Conservation (phyloP, 1,140 invertebrate species). For the Gonioctena quinquepunctata region DNA sequence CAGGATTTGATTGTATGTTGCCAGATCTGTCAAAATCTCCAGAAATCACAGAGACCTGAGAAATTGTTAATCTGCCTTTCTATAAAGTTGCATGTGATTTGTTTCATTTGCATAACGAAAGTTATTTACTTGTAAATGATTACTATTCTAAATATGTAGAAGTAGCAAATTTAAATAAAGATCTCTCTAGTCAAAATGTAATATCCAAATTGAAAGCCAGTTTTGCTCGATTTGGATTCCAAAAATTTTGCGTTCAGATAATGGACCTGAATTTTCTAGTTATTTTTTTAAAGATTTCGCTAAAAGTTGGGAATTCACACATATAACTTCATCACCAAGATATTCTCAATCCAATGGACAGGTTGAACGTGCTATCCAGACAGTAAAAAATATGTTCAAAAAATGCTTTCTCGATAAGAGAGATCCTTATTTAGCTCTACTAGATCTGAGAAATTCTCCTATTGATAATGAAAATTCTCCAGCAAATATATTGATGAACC, state of each 20-base stretch:
- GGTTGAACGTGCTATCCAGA: background rate
- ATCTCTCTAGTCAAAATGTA: conserved; percentile 30
- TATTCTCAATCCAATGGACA: background rate
- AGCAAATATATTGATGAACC: background rate
- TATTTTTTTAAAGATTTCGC: background rate
- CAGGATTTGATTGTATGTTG: conserved; percentile 8
- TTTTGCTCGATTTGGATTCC: conserved; percentile 28
- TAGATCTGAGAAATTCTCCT: background rate
- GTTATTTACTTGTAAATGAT: conserved; percentile 37
- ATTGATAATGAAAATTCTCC: background rate
- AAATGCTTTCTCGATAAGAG: background rate
- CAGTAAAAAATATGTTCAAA: background rate
- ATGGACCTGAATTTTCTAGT: background rate
- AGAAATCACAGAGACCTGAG: conserved; percentile 23
- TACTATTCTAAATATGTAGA: conserved; percentile 44
- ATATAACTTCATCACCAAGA: background rate
- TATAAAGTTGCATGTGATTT: conserved; percentile 47
- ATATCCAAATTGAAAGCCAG: conserved; percentile 39
- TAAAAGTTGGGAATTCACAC: background rate
- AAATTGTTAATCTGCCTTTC: conserved; percentile 42
- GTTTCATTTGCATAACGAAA: conserved; percentile 48
- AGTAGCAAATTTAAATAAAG: conserved; percentile 25
- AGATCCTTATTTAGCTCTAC: background rate
- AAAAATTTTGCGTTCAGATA: background rate
- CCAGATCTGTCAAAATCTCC: conserved; percentile 2